Evolutionary conservation across 2,797 vertebrate genomes (phyloP), one percentile per base, ranked within the genome.

Genomic region (Chloroceryle inda): DNA sequence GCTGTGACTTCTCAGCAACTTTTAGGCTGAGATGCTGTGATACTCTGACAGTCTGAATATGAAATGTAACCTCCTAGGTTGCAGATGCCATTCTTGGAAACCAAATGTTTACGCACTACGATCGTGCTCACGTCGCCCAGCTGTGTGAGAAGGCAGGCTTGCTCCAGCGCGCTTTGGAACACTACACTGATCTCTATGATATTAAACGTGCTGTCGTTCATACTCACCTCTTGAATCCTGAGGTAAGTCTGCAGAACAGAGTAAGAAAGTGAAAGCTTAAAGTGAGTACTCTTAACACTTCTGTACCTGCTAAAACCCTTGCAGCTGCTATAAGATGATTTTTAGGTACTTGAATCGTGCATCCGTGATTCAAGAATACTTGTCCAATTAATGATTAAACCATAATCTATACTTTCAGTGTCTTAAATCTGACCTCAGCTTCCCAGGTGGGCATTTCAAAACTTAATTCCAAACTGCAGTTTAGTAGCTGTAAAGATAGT

Each of bases 91-190:
- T 99, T 95, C 98, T 99, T 14, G 99, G 99, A 85, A 99, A 99
- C 96, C 99, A 99, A 96, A 99, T 99, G 99, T 99, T 99, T 97
- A 99, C 99, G 4, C 99, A 99, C 94, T 99, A 99, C 5, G 99
- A 99, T 93, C 98, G 98, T 58, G 97, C 98, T 73, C 99, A 99
- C 14, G 97, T 99, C 23, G 99, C 99, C 88, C 99, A 99, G 98
- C 98, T 99, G 92, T 99, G 99, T 91, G 99, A 99, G 97, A 99
- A 99, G 94, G 99, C 99, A 5, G 99, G 99, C 44, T 98, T 99
- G 76, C 98, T 99, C 40, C 99, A 99, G 97, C 97, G 98, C 89
- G 99, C 99, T 10, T 96, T 99, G 61, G 99, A 99, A 94, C 99
- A 99, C 96, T 99, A 99, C 97, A 99, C 98, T 0, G 99, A 99